Evolutionary conservation across 2,113 vertebrate species (phyloP), one percentile per base, ranked within the genome.

Genomic region (Azemiops feae): DNA sequence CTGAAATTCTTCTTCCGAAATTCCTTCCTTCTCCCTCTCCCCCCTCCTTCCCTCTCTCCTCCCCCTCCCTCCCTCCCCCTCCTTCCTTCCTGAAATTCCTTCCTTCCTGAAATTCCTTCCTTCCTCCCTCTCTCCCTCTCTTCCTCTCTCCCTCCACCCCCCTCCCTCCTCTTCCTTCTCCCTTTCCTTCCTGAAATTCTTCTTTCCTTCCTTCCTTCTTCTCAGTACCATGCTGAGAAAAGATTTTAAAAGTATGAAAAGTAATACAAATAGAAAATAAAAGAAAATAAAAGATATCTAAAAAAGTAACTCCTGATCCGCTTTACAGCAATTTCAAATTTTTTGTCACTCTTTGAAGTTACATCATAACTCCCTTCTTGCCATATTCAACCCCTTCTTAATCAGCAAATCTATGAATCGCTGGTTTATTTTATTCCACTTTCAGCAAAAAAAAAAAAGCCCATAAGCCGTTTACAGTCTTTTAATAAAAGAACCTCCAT

Each of bases 1-100:
- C n/a, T n/a, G n/a, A n/a, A 5, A 5, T 6, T 6, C 1, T n/a
- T n/a, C 5, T 5, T 0, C 20, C 20, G n/a, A n/a, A n/a, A n/a
- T 57, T 55, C 54, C 54, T 22, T 53, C 52, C 5, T 45, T 45
- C 58, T n/a, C n/a, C n/a, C n/a, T n/a, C 58, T 25, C 22, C 25
- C 25, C 57, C 2, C 0, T 1, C 27, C 58, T 1, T 27, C 3
- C 27, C 0, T 3, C 10, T 1, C 9, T 11, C 58, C 25, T 60
- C 0, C 3, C 3, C 30, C 50, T 1, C 60, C 60, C 4, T 10
- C 30, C 1, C 12, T 3, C 60, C 4, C 30, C 1, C 12, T 3
- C 60, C 4, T 5, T 5, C 60, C 60, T n/a, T 5, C 64, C 47
- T 47, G 0, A 47, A 47, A 47, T 6, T 23, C 55, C 5, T 25